These are phyloP conservation scores for Fragum whitleyi DNA, from an alignment of 2,888 invertebrate genomes.

Conservation along the genomic window DNA sequence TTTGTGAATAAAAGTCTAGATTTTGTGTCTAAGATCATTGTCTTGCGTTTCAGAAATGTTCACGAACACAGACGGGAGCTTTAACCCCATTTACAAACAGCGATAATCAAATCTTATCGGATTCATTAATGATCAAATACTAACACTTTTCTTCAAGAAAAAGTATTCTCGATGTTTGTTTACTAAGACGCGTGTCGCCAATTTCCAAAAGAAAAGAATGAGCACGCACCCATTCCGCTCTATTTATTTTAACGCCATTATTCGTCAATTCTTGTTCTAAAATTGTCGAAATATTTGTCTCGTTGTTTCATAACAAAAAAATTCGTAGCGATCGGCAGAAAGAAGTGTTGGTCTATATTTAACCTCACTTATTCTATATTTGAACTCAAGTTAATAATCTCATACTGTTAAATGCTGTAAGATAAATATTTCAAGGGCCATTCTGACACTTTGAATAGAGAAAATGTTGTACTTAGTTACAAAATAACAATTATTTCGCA, in stretches of 20 bases:
- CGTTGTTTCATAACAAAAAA: background rate
- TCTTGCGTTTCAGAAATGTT: too few relatives aligned
- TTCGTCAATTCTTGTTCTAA: background rate
- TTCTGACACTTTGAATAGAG: background rate
- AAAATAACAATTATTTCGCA: background rate
- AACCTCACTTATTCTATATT: background rate
- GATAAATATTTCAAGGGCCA: background rate
- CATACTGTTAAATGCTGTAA: background rate
- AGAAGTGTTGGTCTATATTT: background rate
- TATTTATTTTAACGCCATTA: background rate
- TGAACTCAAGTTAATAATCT: background rate
- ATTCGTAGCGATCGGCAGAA: background rate
- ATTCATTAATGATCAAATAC: background rate
- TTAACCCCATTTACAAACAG: background rate
- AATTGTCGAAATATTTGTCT: background rate
- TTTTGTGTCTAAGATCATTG: too few relatives aligned
- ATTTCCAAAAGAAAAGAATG: background rate
- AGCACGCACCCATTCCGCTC: too few relatives aligned
- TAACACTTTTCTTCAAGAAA: background rate
- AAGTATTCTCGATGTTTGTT: background rate
- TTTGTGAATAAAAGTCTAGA: too few relatives aligned
- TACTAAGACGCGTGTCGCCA: background rate
- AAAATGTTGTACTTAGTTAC: background rate
- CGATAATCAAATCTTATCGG: background rate
- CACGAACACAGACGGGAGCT: too few relatives aligned